A percentile compares a stretch with the other conserved stretches of the same genome.
Conservation (phyloP, 2,113 vertebrate species). For the Melozone crissalis region DNA sequence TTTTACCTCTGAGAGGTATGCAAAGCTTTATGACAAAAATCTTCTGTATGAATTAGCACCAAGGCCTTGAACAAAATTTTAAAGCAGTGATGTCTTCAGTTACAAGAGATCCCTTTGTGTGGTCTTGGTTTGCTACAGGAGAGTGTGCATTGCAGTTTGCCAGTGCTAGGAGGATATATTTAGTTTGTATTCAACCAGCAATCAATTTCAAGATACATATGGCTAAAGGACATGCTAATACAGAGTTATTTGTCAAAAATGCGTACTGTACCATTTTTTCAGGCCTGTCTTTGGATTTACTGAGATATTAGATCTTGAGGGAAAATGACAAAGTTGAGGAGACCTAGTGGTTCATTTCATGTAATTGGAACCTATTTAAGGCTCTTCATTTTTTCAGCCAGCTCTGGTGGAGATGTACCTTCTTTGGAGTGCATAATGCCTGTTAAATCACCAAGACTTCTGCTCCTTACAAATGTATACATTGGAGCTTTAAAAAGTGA, state of each 20-base stretch:
- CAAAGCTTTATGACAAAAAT: background rate
- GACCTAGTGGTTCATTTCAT: background rate
- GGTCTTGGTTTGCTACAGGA: background rate
- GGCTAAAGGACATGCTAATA: background rate
- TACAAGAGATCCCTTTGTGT: background rate
- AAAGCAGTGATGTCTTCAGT: accelerated
- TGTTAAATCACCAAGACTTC: background rate
- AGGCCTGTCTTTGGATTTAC: background rate
- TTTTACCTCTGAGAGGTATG: background rate
- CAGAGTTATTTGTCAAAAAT: background rate
- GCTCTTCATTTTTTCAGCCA: background rate
- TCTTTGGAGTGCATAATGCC: background rate
- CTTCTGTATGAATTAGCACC: background rate
- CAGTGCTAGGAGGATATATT: background rate
- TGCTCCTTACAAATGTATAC: background rate
- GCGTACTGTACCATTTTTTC: background rate
- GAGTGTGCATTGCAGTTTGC: background rate
- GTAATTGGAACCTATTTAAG: background rate
- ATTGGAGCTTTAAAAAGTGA: background rate
- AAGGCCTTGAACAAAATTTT: background rate
- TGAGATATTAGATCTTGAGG: background rate
- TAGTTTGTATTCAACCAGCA: background rate
- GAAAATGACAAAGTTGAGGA: background rate
- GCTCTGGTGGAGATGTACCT: background rate
- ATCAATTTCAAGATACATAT: background rate